Evolutionary conservation across 2,797 vertebrate species (phyloP).

Genomic region (Moxostoma hubbsi): DNA sequence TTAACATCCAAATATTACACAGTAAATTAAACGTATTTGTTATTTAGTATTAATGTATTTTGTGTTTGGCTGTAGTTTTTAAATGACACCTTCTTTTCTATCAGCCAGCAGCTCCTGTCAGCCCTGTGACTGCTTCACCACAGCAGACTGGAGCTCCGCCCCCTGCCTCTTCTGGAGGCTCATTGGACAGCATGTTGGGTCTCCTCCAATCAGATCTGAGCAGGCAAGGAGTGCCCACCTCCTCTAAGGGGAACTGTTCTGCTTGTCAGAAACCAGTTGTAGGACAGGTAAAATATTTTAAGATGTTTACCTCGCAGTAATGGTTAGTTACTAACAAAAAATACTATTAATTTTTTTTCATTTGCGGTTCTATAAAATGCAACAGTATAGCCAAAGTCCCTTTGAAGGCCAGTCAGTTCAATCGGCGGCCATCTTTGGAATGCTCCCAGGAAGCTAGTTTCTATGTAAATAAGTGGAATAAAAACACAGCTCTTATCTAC

Average conservation of each 20-base stretch:
- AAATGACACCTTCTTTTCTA: constrained; percentile 15
- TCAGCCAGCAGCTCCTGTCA: constrained; percentile 72
- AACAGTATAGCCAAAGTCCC: no score
- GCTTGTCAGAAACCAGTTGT: constrained; percentile 91
- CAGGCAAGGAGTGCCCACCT: constrained; percentile 88
- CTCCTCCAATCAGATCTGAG: constrained; percentile 89
- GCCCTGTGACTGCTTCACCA: constrained; percentile 64
- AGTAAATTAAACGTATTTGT: neutral
- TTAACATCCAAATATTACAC: neutral
- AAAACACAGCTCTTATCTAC: no score
- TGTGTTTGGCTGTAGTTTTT: neutral
- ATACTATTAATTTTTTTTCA: no score
- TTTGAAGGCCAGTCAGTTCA: no score
- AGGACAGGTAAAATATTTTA: constrained; percentile 80
- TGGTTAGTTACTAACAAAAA: no score
- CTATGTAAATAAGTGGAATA: no score
- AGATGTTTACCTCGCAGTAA: no score
- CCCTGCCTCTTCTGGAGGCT: constrained; percentile 75
- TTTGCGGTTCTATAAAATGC: no score
- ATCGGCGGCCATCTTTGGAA: no score
- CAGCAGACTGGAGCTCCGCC: constrained; percentile 66
- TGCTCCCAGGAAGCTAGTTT: no score
- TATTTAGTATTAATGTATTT: neutral
- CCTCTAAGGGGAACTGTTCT: constrained; percentile 88
- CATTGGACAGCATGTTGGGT: constrained; percentile 91